Evolutionary conservation across 2,888 invertebrate genomes (phyloP), one percentile per base, ranked within the genome.

Genomic region (Sarcophaga caerulescens): DNA sequence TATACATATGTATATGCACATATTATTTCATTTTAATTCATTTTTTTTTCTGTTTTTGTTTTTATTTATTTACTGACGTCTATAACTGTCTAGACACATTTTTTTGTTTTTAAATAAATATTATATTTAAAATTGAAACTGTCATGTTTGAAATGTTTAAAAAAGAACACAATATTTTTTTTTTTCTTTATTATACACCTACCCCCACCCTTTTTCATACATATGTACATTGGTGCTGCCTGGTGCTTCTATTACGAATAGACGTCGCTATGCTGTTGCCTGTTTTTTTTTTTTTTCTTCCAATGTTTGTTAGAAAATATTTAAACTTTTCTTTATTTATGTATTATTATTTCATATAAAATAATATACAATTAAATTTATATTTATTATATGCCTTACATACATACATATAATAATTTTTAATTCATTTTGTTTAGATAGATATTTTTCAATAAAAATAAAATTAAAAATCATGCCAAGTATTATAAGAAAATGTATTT

Each of bases 71-170:
- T 77, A 44, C 79, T 85, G 81, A 82, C 85, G 85, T 85, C 81
- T 70, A 65, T 75, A 79, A 79, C 60, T 81, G 85, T 85, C 81
- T 85, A 85, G 85, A 82, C 82, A 79, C 83, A 84, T 79, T 69
- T 66, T 71, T 76, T 76, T 76, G 25, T 71, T 35, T 57, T 52
- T 14, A 70, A 75, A 79, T 73, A 73, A 68, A 75, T 81, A 57
- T 78, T 74, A 69, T 35, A 25, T 78, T 74, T 69, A 68, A 81
- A 75, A 66, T 78, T 78, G 12, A 83, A 83, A 83, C 23, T 83
- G 80, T 80, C 85, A 81, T 83, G 77, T 86, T 86, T 63, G 52
- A 86, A 86, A 81, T 74, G 68, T 80, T 76, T 75, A 76, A 75
- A 62, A 76, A 59, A 70, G 35, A 35, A 70, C 35, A 52, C 25